These are phyloP conservation scores for Seriola rivoliana DNA, from an alignment of 2,113 vertebrate genomes.

Conservation along the genomic window DNA sequence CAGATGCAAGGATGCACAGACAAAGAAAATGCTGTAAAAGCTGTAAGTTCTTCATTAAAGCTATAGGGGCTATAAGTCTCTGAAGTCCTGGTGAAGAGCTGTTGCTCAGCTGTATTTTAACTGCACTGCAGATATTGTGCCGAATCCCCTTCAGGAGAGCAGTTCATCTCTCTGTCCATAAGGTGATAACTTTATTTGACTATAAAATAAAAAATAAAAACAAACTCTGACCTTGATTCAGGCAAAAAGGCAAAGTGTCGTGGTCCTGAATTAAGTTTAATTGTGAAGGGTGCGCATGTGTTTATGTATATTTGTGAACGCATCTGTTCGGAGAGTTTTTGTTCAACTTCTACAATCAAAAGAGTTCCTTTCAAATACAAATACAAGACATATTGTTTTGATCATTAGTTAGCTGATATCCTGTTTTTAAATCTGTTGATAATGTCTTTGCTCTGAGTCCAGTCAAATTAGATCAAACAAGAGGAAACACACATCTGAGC, in stretches of 20 bases:
- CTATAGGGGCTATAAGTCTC: conserved; percentile 5
- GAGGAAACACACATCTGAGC: conserved; percentile 2
- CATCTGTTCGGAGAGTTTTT: neutral
- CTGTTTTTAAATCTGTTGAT: neutral
- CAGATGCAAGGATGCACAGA: neutral
- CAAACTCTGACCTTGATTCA: neutral
- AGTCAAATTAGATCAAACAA: conserved; percentile 13
- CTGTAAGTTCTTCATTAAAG: conserved; percentile 6
- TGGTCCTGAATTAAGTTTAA: conserved; percentile 4
- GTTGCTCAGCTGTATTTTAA: conserved; percentile 43
- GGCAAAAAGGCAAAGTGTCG: neutral
- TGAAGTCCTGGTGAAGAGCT: conserved; percentile 9
- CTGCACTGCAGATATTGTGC: conserved; percentile 46
- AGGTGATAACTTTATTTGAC: conserved; percentile 46
- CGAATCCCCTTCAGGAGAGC: neutral
- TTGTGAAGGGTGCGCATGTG: neutral
- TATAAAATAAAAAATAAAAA: conserved; percentile 11
- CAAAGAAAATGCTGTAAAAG: neutral
- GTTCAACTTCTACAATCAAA: neutral
- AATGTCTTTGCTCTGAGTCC: neutral
- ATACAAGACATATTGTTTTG: neutral
- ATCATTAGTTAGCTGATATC: neutral
- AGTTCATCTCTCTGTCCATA: conserved; percentile 42
- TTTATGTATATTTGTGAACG: neutral
- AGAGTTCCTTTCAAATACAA: neutral